Conservation (phyloP, 2,888 invertebrate genomes). For the Scaptodrosophila latifasciaeformis region DNA sequence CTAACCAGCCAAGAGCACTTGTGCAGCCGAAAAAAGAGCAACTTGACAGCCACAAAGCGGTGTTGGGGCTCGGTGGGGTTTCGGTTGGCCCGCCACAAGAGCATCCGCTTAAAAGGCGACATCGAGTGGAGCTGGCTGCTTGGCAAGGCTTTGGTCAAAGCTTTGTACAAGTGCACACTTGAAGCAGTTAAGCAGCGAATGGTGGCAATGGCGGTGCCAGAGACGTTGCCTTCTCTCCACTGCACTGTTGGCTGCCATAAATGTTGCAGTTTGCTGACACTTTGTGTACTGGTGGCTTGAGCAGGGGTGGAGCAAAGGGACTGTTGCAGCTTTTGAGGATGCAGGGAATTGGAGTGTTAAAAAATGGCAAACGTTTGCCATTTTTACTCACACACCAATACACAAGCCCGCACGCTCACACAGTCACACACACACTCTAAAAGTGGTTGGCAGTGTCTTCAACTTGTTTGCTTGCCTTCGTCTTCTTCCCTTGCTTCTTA, state of each 20-base stretch:
- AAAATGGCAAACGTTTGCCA: slow-evolving; percentile 5
- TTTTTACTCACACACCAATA: not conserved
- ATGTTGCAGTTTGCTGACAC: slow-evolving; percentile 43
- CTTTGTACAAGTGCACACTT: slow-evolving; percentile 55
- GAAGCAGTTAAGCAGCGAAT: slow-evolving; percentile 57
- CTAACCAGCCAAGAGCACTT: not conserved
- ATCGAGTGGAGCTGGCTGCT: slow-evolving; percentile 1
- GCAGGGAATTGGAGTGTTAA: not conserved
- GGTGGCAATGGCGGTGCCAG: slow-evolving; percentile 24
- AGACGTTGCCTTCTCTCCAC: not conserved
- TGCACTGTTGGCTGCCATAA: slow-evolving; percentile 46
- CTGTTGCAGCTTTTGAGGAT: not conserved
- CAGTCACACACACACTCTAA: not conserved
- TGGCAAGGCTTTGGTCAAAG: slow-evolving; percentile 57
- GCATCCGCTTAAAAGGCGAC: slow-evolving; percentile 5
- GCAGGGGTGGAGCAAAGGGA: not conserved
- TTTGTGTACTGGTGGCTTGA: slow-evolving; percentile 20
- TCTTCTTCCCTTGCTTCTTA: not conserved
- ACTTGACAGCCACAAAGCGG: slow-evolving; percentile 66
- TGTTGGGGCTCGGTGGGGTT: slow-evolving; percentile 58
- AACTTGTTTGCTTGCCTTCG: not conserved
- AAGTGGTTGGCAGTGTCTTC: not conserved
- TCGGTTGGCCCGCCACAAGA: not conserved
- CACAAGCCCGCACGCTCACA: not conserved
- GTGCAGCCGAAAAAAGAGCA: slow-evolving; percentile 15